Evolutionary conservation across 2,888 invertebrate genomes (phyloP).

Genomic region (Venustoraphidia nigricollis): DNA sequence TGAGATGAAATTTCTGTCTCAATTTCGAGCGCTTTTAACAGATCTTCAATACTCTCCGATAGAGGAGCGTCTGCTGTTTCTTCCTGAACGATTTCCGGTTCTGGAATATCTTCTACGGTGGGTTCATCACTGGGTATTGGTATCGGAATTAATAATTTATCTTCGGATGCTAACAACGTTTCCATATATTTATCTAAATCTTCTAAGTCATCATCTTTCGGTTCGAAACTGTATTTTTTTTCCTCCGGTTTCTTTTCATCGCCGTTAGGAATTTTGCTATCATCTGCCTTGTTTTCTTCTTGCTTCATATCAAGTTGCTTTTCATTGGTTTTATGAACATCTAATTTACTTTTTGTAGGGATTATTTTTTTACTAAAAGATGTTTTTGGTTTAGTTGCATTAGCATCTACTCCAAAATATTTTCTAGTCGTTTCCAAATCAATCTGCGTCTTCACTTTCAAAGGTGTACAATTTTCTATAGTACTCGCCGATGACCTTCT

Average conservation of each 20-base stretch:
- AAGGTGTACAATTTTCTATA: background rate
- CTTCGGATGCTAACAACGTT: constrained; percentile 24
- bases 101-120: constrained; percentile 13
- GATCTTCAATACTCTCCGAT: constrained; percentile 27
- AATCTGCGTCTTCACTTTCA: constrained; percentile 5
- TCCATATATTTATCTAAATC: constrained; percentile 27
- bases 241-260: constrained; percentile 6
- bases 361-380: constrained; percentile 10
- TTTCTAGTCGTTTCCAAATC: constrained; percentile 22
- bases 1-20: constrained; percentile 18
- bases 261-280: constrained; percentile 3
- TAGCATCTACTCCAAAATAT: constrained; percentile 23
- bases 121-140: constrained; percentile 21
- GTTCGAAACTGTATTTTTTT: constrained; percentile 20
- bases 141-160: constrained; percentile 20
- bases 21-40: constrained; percentile 25
- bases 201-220: constrained; percentile 24
- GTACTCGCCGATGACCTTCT: too few species aligned
- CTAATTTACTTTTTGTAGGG: background rate
- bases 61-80: constrained; percentile 16
- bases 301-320: background rate
- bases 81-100: constrained; percentile 10
- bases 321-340: too few species aligned
- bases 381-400: constrained; percentile 11
- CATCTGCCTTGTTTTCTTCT: constrained; percentile 3